Evolutionary conservation across 2,797 vertebrate genomes (phyloP), one percentile per base, ranked within the genome.

Genomic region (Enteromius argenteus): DNA sequence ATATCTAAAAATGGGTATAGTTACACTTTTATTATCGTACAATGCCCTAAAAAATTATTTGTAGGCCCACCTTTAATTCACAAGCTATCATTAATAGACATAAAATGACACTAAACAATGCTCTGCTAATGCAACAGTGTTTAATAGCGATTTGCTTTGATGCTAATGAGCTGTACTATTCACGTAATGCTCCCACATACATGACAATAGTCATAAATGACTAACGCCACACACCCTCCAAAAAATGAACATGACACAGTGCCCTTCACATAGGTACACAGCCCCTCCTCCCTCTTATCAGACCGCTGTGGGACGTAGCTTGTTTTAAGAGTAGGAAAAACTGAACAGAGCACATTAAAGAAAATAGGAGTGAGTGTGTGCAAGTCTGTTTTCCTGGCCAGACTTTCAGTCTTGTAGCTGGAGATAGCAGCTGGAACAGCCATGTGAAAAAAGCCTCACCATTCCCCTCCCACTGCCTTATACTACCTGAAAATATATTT

Each of bases 361-460:
- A 90, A 92, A 92, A 92, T 90, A 94, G 87, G 89, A 91, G 89
- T 89, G 85, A 87, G 77, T 83, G 58, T 81, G 78, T 85, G 79
- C 62, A 49, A 77, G 80, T 77, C 76, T 71, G 83, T 86, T 87
- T 88, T 90, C 85, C 87, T 90, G 89, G 86, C 86, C 87, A 89
- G 87, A 88, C 87, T 89, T 89, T 88, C 9, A 87, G 89, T 90
- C 89, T 93, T 89, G 87, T 87, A 90, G 85, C 84, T 91, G 78
- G 83, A 92, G 92, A 93, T 87, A 90, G 89, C 82, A 89, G 91
- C 89, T 91, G 23, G 91, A 90, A 93, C 92, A 93, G 91, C 90
- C 93, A 90, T 91, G 91, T 91, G 91, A 93, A 93, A 92, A 91
- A 94, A 92, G 89, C 69, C 85, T 79, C 82, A 51, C 39, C 71